Evolutionary conservation across 2,888 invertebrate genomes (phyloP), one percentile per base, ranked within the genome.

Genomic region (Drosophila meridionalis): DNA sequence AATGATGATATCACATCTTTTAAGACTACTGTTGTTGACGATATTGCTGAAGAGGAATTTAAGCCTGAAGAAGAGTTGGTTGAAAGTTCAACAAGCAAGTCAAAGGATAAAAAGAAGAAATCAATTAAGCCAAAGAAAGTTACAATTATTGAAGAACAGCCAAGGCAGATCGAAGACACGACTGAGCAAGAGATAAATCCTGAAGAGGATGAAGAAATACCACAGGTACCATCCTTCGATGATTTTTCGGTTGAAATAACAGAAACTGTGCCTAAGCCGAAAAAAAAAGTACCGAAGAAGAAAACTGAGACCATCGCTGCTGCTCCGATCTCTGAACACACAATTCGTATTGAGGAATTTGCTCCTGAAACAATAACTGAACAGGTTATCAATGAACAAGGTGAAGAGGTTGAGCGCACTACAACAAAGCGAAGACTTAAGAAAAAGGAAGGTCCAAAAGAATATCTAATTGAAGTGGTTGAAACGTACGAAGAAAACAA

Each of bases 401-500:
- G 92, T 1, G 76, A 86, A 53, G 82, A 75, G 79, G 92, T 88
- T 77, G 90, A 74, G 90, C 90, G 80, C 87, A 93, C 80, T 80
- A 92, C 76, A 38, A 89, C 87, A 6, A 93, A 91, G 70, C 87
- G 92, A 58, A 90, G 91, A 73, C 87, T 93, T 28, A 93, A 93
- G 68, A 94, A 93, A 76, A 92, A 91, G 47, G 90, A 92, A 69
- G 92, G 93, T 11, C 90, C 90, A 73, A 93, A 94, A 71, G 92
- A 94, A 82, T 93, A 93, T 78, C 69, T 92, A 0, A 92, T 92
- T 12, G 92, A 93, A 89, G 92, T 94, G 28, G 74, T 92, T 2
- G 93, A 93, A 34, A 92, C 93, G 3, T 91, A 92, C 69, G 93
- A 93, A 67, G 93, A 94, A 68, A 92, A 92, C 12, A 90, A 93